A percentile compares a stretch with the other conserved stretches of the same genome.
Conservation (phyloP, 1,140 invertebrate species). For the Araneus ventricosus region DNA sequence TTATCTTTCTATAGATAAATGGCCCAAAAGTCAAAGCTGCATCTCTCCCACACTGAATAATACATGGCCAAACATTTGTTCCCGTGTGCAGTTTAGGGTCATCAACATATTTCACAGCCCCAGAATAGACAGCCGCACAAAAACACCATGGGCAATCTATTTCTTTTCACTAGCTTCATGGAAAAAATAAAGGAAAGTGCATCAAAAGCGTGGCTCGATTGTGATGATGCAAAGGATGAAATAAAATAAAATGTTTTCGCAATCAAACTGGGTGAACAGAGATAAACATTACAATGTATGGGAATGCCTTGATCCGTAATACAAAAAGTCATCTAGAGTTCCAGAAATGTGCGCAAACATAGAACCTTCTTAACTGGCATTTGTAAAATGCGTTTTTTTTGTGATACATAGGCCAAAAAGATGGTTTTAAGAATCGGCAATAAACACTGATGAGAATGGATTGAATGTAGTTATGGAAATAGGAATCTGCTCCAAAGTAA, state of each 20-base stretch:
- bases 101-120: conserved; percentile 58
- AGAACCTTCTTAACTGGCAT: too few relatives aligned
- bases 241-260: not conserved
- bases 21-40: not conserved
- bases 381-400: too few relatives aligned
- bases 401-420: too few relatives aligned
- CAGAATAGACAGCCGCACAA: conserved; percentile 29
- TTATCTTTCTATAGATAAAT: conserved; percentile 35
- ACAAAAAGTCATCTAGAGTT: too few relatives aligned
- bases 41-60: conserved; percentile 25
- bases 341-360: too few relatives aligned
- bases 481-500: too few relatives aligned
- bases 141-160: conserved; percentile 41
- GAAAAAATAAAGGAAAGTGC: conserved; percentile 21
- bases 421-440: too few relatives aligned
- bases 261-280: too few relatives aligned
- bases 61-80: conserved; percentile 54
- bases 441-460: too few relatives aligned
- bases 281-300: too few relatives aligned
- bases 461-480: too few relatives aligned
- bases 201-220: not conserved
- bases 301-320: too few relatives aligned
- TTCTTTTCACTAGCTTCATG: not conserved
- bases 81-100: conserved; percentile 21
- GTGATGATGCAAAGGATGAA: not conserved